Conservation (phyloP, 2,113 vertebrate genomes). For the Dunckerocampus dactyliophorus region DNA sequence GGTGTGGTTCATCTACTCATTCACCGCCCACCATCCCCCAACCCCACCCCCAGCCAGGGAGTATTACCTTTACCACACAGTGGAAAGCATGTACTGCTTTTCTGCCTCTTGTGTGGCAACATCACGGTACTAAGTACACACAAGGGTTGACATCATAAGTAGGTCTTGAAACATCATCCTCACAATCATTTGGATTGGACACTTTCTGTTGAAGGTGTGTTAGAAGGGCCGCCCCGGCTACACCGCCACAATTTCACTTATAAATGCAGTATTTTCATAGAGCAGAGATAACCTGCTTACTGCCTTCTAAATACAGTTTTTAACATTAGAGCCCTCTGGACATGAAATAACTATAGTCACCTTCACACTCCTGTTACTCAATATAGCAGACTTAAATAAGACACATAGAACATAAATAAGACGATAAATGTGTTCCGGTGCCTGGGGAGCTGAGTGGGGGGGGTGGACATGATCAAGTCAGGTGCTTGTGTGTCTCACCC, state of each 20-base stretch:
- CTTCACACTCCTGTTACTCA: too few relatives aligned
- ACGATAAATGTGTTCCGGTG: too few relatives aligned
- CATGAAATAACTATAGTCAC: too few relatives aligned
- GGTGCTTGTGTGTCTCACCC: too few relatives aligned
- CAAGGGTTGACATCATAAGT: slow-evolving; percentile 39
- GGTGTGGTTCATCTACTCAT: slow-evolving; percentile 56
- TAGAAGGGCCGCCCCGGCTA: too few relatives aligned
- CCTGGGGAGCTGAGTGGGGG: too few relatives aligned
- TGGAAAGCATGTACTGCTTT: slow-evolving; percentile 57
- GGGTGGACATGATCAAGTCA: too few relatives aligned
- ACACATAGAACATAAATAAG: too few relatives aligned
- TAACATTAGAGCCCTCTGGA: too few relatives aligned
- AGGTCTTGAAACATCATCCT: slow-evolving; percentile 31
- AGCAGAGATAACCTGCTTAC: too few relatives aligned
- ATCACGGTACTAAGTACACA: slow-evolving; percentile 40
- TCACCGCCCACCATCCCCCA: slow-evolving; percentile 33
- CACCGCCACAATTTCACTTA: not conserved
- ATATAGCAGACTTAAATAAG: too few relatives aligned
- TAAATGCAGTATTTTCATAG: not conserved
- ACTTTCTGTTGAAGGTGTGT: not conserved
- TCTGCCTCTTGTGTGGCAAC: slow-evolving; percentile 43
- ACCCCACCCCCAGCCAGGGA: slow-evolving; percentile 8
- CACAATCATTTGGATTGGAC: slow-evolving; percentile 27
- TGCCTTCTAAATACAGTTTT: too few relatives aligned
- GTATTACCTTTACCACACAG: slow-evolving; percentile 41